Base-by-base conservation (phyloP, 2,113 vertebrate genomes). In the Oenanthe melanoleuca region DNA sequence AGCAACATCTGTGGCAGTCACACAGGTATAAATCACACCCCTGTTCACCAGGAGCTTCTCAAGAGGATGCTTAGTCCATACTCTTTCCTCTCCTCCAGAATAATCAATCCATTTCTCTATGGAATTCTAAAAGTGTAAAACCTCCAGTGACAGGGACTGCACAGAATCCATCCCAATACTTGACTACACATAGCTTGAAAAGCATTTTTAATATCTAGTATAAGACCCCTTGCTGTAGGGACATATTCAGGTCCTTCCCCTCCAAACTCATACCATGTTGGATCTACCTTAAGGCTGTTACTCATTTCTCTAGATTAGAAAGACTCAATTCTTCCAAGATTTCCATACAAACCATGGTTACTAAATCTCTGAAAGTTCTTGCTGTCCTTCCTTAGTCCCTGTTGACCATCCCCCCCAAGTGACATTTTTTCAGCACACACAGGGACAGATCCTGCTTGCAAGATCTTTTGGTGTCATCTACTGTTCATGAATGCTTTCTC, bases 241-340 rank as follows among this genome's bases (percentile, higher is more conserved):
- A 37, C 10, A 8, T 1, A 2, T 15, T 6, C 45, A 69, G 15
- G 25, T 70, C 31, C 28, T 67, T 65, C n/a, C 12, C 12, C 24
- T 79, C 37, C 0, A 0, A 33, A 11, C 33, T 72, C 7, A 0
- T 13, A 71, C 21, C 14, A 5, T 1, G 6, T 14, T 65, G 66
- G 77, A 77, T 34, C 34, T 80, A 28, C n/a, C n/a, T 33, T 40
- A 85, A 88, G 10, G 37, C 22, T 81, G 5, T 23, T 42, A 61
- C 5, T 88, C 14, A 21, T 73, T 92, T 59, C 23, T 71, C 24
- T 60, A 75, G 53, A 42, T 67, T 40, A 59, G 19, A 60, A 3
- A 82, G 25, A 29, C 34, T 50, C 44, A 12, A 6, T 38, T 95
- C 47, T 91, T 71, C 45, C 45, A 93, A 74, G 7, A 28, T 73